phyloP scores from a whole-genome alignment of 2,797 vertebrate genomes.

The Thamnophis elegans region DNA sequence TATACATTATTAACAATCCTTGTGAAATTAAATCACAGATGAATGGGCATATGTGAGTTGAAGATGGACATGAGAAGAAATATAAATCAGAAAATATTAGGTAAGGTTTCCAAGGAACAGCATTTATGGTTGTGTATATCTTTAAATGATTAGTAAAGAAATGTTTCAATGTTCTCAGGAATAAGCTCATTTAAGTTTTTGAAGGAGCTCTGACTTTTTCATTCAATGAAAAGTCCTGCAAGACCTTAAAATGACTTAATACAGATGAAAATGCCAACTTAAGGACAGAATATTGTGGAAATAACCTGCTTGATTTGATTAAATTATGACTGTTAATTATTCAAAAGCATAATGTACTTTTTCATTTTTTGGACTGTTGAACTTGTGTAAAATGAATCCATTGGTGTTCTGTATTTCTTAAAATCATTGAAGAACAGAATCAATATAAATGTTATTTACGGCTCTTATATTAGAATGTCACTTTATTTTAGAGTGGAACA shows the following conservation, averaged over 20 bases:
- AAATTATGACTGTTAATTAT: neutral
- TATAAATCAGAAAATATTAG: neutral
- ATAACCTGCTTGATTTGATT: neutral
- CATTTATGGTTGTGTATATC: neutral
- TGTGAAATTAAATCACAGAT: neutral
- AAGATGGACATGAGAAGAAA: neutral
- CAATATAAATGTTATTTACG: neutral
- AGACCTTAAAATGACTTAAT: neutral
- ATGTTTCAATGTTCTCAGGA: neutral
- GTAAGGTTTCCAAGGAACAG: neutral
- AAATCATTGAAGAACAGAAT: neutral
- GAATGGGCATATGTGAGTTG: neutral
- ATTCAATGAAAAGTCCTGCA: neutral
- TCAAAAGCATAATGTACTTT: neutral
- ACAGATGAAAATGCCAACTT: neutral
- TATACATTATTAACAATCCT: neutral
- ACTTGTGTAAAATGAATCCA: neutral
- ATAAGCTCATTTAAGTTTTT: neutral
- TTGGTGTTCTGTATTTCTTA: neutral
- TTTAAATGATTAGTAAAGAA: neutral
- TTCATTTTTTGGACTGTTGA: neutral
- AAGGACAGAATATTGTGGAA: neutral
- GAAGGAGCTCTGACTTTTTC: neutral
- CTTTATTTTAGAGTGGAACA: neutral
- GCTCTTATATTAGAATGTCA: neutral